Base-by-base conservation (phyloP, 2,113 vertebrate genomes). In the Cebidichthys violaceus region DNA sequence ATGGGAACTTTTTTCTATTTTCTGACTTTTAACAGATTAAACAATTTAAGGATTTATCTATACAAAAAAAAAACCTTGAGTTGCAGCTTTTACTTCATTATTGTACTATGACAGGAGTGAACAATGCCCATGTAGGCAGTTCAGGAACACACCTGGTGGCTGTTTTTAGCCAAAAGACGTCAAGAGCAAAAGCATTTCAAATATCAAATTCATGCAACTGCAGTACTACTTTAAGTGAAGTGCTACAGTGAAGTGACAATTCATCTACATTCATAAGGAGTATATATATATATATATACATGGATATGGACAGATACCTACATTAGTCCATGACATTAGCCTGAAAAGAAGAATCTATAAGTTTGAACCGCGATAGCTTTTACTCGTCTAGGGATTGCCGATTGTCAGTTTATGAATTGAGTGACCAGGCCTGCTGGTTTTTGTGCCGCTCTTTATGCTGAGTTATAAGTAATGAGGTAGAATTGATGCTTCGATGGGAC, bases 401-500 rank as follows among this genome's bases (percentile, higher is more conserved):
- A 55, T 39, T 18, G 61, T 59, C 17, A 1, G 20, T 62, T 62
- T 29, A 61, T 50, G 17, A 37, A 31, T 47, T 29, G 43, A 62
- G 43, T 11, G 70, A 57, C 66, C n/a, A 17, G 18, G 18, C 29
- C 29, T 45, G 13, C 60, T 79, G 33, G 2, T 71, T 65, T 33
- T 45, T 33, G 41, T 66, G 69, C 29, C 60, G 15, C 35, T 70
- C 67, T 59, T 65, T 52, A 72, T 67, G 39, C 45, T 27, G 66
- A 64, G 45, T 45, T 59, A 39, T 29, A 20, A 61, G 50, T 39
- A 62, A 70, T 27, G 17, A 62, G n/a, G 47, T 45, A 60, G 60
- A 66, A 67, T 11, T 74, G 75, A 79, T 84, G 37, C 27, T 55
- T 10, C 6, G 29, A 64, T 59, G 45, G 61, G 75, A 27, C 31